A percentile compares a stretch with the other conserved stretches of the same genome.
Evolutionary conservation across 2,888 invertebrate genomes (phyloP).

Genomic region (Copidosoma aretas): DNA sequence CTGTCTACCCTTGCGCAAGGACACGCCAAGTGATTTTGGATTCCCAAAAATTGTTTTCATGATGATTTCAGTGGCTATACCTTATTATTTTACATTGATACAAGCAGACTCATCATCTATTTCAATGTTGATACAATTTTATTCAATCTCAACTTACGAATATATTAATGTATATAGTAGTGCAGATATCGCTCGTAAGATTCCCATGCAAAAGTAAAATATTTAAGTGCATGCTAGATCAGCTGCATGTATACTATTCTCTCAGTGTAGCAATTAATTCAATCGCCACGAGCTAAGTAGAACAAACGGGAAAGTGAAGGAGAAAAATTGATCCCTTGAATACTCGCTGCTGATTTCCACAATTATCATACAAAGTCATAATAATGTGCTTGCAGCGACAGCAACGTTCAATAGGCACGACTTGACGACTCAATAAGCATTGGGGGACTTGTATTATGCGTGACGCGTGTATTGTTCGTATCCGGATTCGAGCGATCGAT

Average conservation of each 20-base stretch:
- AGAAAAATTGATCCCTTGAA: slow-evolving; percentile 12
- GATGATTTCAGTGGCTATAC: too few relatives aligned
- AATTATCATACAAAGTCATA: slow-evolving; percentile 19
- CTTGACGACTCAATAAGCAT: slow-evolving; percentile 16
- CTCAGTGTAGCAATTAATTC: not conserved
- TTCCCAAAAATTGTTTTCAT: too few relatives aligned
- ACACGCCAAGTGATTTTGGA: too few relatives aligned
- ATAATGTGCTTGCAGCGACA: slow-evolving; percentile 5
- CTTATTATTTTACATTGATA: too few relatives aligned
- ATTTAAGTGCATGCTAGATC: too few relatives aligned
- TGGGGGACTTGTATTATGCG: not conserved
- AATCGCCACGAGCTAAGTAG: not conserved
- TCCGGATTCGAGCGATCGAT: slow-evolving; percentile 22
- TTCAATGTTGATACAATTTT: too few relatives aligned
- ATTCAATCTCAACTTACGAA: too few relatives aligned
- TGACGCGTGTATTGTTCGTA: not conserved
- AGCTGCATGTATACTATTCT: not conserved
- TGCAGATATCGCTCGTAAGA: too few relatives aligned
- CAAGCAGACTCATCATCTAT: too few relatives aligned
- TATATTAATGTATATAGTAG: too few relatives aligned
- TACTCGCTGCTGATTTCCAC: slow-evolving; percentile 1
- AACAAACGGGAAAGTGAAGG: not conserved
- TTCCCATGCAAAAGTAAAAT: too few relatives aligned
- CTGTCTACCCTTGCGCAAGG: too few relatives aligned
- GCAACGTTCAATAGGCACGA: slow-evolving; percentile 11